Percentiles rank a stretch among this genome's conserved stretches.
Evolutionary conservation across 2,113 vertebrate species (phyloP).

Genomic region (Heterotis niloticus): DNA sequence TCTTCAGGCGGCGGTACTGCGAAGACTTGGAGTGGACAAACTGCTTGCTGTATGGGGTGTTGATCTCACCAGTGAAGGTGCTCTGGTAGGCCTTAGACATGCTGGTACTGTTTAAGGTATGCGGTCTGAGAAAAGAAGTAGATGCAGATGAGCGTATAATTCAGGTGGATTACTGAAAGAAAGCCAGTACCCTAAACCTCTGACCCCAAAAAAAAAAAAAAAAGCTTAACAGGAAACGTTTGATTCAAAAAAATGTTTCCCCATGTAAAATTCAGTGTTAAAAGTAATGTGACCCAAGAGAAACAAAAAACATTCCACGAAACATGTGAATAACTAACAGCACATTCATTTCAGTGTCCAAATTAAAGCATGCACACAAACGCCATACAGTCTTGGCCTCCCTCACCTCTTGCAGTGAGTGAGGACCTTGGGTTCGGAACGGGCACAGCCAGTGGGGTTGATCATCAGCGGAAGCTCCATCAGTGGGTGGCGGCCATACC

Average conservation of each 20-base stretch:
- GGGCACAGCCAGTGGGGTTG: conserved; percentile 91
- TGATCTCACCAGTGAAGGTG: conserved; percentile 97
- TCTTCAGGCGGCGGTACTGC: conserved; percentile 93
- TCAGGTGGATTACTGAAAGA: no score
- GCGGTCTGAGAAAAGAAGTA: conserved; percentile 69
- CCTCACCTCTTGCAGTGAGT: conserved; percentile 93
- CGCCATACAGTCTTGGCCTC: not conserved
- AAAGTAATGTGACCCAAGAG: not conserved
- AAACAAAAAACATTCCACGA: not conserved
- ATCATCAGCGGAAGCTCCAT: conserved; percentile 98
- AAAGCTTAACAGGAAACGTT: no score
- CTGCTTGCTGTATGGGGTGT: conserved; percentile 98
- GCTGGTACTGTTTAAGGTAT: conserved; percentile 97
- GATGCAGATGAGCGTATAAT: no score
- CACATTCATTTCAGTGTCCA: not conserved
- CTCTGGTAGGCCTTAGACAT: conserved; percentile 99
- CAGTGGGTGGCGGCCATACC: conserved; percentile 91
- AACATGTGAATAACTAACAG: not conserved
- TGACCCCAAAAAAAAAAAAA: no score
- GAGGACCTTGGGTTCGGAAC: conserved; percentile 90
- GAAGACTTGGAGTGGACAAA: conserved; percentile 99
- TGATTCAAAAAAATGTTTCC: no score
- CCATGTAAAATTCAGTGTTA: no score
- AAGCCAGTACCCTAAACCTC: no score
- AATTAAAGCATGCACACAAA: not conserved